These are phyloP conservation scores for Junco hyemalis DNA, from an alignment of 2,113 vertebrate genomes.

Conservation along the genomic window DNA sequence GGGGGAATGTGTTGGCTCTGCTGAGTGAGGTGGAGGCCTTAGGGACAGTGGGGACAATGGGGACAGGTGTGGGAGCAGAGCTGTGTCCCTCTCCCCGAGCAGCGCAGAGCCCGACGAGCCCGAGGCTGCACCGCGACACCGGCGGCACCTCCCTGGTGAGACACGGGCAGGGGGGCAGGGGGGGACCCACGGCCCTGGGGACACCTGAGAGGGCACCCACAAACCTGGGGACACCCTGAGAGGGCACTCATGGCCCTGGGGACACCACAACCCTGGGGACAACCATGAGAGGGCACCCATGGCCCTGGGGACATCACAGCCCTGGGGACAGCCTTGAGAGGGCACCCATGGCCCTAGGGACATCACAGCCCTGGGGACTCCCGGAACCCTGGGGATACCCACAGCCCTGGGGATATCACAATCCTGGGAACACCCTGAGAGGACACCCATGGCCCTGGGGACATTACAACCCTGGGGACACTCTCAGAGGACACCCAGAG, in stretches of 20 bases:
- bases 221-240: background rate
- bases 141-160: background rate
- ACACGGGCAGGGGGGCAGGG: fast-evolving
- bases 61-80: background rate
- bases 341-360: too few relatives aligned
- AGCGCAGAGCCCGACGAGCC: background rate
- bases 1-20: background rate
- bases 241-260: background rate
- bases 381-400: too few relatives aligned
- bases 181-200: background rate
- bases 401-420: background rate
- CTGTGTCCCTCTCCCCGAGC: fast-evolving
- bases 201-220: background rate
- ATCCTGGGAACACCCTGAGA: too few relatives aligned
- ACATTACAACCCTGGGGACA: too few relatives aligned
- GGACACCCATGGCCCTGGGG: too few relatives aligned
- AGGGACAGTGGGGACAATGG: background rate
- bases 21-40: background rate
- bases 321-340: too few relatives aligned
- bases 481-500: too few relatives aligned
- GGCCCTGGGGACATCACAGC: too few relatives aligned
- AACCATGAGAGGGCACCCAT: too few relatives aligned
- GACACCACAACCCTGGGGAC: too few relatives aligned
- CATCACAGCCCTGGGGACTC: too few relatives aligned
- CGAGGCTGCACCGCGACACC: background rate